phyloP scores from a whole-genome alignment of 2,113 vertebrate genomes.

The Bubo scandiacus region DNA sequence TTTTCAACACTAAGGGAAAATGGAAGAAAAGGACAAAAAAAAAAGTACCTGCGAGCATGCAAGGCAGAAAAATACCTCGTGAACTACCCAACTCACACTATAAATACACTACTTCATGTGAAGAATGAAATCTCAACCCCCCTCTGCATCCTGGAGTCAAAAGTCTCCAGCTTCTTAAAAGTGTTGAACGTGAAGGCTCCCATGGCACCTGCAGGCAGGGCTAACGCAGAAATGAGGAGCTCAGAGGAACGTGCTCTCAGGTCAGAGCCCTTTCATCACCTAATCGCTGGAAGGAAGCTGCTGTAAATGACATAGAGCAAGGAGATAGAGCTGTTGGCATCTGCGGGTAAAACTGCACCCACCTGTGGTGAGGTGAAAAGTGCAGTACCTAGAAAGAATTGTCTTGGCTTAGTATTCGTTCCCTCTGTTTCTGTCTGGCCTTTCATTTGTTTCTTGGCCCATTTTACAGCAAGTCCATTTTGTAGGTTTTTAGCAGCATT shows the following conservation, averaged over 20 bases:
- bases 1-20: fast-evolving
- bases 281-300: neutral
- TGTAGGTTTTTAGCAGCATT: neutral
- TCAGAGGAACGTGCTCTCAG: neutral
- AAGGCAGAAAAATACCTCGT: no score
- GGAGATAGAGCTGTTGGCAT: fast-evolving
- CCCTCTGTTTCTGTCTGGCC: neutral
- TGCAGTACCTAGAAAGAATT: neutral
- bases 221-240: neutral
- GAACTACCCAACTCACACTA: fast-evolving
- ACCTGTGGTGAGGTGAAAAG: no score
- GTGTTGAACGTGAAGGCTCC: fast-evolving
- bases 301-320: fast-evolving
- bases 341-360: neutral
- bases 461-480: neutral
- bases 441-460: neutral
- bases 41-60: no score
- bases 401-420: neutral
- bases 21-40: no score
- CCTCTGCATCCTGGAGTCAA: fast-evolving
- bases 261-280: neutral
- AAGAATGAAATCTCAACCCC: fast-evolving
- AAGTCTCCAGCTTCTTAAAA: neutral
- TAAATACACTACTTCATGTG: no score
- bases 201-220: neutral